Evolutionary conservation across 2,888 invertebrate genomes (phyloP).

Genomic region (Periphyllus acericola): DNA sequence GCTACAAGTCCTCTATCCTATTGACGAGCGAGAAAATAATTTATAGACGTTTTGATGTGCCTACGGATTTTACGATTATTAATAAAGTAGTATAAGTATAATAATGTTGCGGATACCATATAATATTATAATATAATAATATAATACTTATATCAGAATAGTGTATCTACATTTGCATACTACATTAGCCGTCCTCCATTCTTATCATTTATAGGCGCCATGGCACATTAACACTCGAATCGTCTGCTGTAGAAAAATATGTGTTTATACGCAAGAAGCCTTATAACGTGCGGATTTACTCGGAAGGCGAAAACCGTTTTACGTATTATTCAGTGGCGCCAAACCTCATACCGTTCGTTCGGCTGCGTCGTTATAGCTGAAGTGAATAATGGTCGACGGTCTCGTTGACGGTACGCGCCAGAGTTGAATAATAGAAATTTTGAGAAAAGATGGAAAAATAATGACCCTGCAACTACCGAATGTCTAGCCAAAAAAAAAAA

Average conservation of each 20-base stretch:
- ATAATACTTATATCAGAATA: neutral
- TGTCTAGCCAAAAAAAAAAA: neutral
- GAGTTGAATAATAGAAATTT: slow-evolving; percentile 3
- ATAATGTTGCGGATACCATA: neutral
- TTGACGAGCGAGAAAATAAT: no score
- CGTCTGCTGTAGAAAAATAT: neutral
- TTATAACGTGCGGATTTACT: slow-evolving; percentile 20
- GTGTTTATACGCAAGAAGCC: no score
- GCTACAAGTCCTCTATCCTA: no score
- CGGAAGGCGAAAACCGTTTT: slow-evolving; percentile 14
- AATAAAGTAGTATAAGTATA: neutral
- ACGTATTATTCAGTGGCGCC: slow-evolving; percentile 35
- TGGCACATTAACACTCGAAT: neutral
- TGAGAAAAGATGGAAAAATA: neutral
- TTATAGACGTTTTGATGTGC: neutral
- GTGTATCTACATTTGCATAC: neutral
- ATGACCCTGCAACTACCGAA: neutral
- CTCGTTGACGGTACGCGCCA: neutral
- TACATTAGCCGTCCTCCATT: neutral
- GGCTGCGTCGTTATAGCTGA: neutral
- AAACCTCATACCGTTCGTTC: slow-evolving; percentile 19
- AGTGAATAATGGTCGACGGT: neutral
- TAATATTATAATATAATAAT: no score
- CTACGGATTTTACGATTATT: neutral
- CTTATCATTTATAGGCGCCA: neutral